phyloP scores from a whole-genome alignment of 1,140 invertebrate genomes.

The Scylla paramamosain region DNA sequence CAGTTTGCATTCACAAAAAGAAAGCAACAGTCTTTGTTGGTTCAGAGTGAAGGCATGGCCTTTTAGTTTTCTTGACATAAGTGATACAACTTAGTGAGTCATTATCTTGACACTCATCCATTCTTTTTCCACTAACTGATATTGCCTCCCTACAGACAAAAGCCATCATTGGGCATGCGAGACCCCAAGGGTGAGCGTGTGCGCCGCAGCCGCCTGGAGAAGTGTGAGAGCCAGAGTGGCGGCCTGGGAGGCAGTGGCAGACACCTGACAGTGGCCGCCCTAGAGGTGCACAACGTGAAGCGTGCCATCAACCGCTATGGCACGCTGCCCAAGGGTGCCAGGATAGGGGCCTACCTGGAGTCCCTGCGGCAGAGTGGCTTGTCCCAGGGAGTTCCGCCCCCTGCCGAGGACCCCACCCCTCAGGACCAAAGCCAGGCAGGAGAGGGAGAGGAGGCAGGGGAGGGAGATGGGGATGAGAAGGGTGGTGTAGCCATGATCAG shows the following conservation, averaged over 20 bases:
- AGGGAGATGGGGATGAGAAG: conserved; percentile 53
- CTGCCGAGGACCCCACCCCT: conserved; percentile 74
- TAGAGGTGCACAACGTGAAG: conserved; percentile 98
- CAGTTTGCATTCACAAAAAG: too few species aligned
- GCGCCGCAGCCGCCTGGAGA: conserved; percentile 73
- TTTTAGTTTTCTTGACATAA: too few species aligned
- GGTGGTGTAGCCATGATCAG: conserved; percentile 75
- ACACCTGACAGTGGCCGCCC: conserved; percentile 87
- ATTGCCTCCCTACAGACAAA: conserved; percentile 59
- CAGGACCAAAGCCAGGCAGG: conserved; percentile 19
- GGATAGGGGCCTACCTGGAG: conserved; percentile 97
- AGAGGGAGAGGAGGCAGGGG: conserved; percentile 33
- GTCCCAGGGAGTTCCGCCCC: conserved; percentile 81
- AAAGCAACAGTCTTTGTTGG: too few species aligned
- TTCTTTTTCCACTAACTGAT: too few species aligned
- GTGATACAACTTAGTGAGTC: too few species aligned
- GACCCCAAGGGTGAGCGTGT: conserved; percentile 69
- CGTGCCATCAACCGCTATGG: conserved; percentile 98
- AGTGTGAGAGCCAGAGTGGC: conserved; percentile 73
- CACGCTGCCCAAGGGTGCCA: conserved; percentile 95
- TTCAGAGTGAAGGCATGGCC: too few species aligned
- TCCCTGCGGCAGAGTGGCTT: conserved; percentile 91
- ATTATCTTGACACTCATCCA: too few species aligned
- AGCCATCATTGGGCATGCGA: conserved; percentile 50
- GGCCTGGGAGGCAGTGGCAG: conserved; percentile 38